Conservation (phyloP, 2,113 vertebrate genomes). For the Sigmodon hispidus region DNA sequence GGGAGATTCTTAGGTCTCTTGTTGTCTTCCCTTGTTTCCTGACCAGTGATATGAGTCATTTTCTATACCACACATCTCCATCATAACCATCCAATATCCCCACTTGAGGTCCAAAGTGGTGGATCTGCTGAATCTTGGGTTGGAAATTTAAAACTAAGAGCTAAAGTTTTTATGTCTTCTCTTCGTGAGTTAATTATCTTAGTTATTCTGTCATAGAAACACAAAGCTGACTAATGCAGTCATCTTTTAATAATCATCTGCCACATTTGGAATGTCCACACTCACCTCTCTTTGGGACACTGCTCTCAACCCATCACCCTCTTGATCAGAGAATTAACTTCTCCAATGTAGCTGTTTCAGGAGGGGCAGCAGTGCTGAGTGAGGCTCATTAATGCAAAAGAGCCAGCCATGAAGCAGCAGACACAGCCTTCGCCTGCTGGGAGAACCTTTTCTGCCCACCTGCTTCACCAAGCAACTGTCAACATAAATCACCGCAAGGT, state of each 20-base stretch:
- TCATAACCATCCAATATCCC: neutral
- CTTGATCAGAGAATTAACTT: constrained; percentile 25
- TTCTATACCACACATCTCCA: neutral
- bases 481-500: constrained; percentile 21
- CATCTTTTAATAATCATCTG: constrained; percentile 18
- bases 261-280: neutral
- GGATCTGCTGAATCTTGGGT: neutral
- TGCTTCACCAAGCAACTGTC: constrained; percentile 50
- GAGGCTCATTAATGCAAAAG: constrained; percentile 44
- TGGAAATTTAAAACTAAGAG: neutral
- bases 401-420: constrained; percentile 20
- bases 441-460: constrained; percentile 39
- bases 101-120: neutral
- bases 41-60: neutral
- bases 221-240: neutral
- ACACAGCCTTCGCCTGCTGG: constrained; percentile 56
- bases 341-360: neutral
- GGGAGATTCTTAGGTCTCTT: neutral
- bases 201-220: neutral
- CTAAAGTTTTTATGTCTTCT: neutral
- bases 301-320: neutral
- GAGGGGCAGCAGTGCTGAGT: neutral
- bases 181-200: neutral
- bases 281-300: neutral
- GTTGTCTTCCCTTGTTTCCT: neutral